phyloP scores from a whole-genome alignment of 1,140 invertebrate genomes.

The Glomeris maerens region DNA sequence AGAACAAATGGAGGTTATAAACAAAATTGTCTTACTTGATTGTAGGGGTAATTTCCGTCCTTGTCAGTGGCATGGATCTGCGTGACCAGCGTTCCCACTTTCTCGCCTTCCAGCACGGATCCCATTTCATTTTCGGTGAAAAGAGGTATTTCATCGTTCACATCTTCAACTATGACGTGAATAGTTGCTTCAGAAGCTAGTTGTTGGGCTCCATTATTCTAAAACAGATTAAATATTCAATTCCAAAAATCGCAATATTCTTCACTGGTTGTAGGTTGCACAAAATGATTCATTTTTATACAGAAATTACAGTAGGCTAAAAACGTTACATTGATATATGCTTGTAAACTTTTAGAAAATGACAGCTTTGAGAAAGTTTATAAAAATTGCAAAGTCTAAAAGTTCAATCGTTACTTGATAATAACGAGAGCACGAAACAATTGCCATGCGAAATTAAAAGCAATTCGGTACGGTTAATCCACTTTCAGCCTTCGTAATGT shows the following conservation, averaged over 20 bases:
- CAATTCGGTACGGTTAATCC: too few species aligned
- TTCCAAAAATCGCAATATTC: not conserved
- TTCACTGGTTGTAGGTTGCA: not conserved
- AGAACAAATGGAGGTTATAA: not conserved
- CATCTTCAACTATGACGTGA: conserved; percentile 83
- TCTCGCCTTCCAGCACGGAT: conserved; percentile 84
- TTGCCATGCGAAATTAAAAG: too few species aligned
- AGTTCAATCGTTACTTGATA: too few species aligned
- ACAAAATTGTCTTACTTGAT: conserved; percentile 47
- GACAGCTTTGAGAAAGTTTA: too few species aligned
- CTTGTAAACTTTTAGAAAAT: too few species aligned
- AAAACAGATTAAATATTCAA: conserved; percentile 7
- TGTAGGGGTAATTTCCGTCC: conserved; percentile 87
- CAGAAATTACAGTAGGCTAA: not conserved
- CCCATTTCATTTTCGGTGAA: conserved; percentile 89
- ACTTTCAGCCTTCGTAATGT: too few species aligned
- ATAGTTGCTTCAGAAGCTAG: conserved; percentile 85
- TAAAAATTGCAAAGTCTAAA: too few species aligned
- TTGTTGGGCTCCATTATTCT: conserved; percentile 92
- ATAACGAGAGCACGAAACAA: too few species aligned
- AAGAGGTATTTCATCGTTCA: conserved; percentile 90
- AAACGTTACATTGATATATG: not conserved
- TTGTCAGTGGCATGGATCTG: conserved; percentile 93
- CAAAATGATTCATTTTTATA: not conserved
- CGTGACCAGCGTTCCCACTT: conserved; percentile 83